Percentiles rank a stretch among this genome's conserved stretches.
Conservation (phyloP, 2,888 invertebrate genomes). For the Encarsia formosa region DNA sequence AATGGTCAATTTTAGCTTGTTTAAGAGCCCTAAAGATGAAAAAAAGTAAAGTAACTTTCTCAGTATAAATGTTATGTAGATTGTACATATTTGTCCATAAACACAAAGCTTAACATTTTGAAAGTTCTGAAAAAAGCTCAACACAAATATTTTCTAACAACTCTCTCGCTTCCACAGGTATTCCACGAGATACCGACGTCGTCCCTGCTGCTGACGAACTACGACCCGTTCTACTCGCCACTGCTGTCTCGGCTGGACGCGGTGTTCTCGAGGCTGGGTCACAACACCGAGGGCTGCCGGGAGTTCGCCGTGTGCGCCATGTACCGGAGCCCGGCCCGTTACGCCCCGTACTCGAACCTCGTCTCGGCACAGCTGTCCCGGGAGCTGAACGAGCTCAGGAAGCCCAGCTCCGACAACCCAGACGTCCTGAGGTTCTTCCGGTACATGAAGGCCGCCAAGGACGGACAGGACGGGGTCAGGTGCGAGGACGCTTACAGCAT, state of each 20-base stretch:
- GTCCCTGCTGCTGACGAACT: conserved; percentile 76
- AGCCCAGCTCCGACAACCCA: conserved; percentile 81
- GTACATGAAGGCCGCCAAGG: conserved; percentile 85
- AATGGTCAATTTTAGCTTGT: no score
- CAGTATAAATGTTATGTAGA: no score
- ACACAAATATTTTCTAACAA: background rate
- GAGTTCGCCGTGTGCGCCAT: conserved; percentile 82
- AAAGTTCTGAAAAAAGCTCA: no score
- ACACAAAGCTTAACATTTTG: no score
- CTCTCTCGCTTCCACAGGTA: conserved; percentile 52
- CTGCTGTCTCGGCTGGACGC: conserved; percentile 78
- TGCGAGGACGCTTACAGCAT: conserved; percentile 66
- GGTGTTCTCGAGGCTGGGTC: conserved; percentile 70
- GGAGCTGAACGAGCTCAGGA: conserved; percentile 78
- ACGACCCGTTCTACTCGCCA: conserved; percentile 88
- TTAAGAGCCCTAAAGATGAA: no score
- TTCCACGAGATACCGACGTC: conserved; percentile 85
- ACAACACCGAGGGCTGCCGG: conserved; percentile 65
- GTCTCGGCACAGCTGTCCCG: conserved; percentile 85
- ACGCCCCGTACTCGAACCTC: conserved; percentile 83
- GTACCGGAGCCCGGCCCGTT: conserved; percentile 84
- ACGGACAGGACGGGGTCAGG: conserved; percentile 76
- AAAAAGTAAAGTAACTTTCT: no score
- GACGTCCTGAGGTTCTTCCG: conserved; percentile 84
- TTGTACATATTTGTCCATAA: no score